These are phyloP conservation scores for Laticauda laticaudata DNA, from an alignment of 2,113 vertebrate genomes.

Conservation along the genomic window DNA sequence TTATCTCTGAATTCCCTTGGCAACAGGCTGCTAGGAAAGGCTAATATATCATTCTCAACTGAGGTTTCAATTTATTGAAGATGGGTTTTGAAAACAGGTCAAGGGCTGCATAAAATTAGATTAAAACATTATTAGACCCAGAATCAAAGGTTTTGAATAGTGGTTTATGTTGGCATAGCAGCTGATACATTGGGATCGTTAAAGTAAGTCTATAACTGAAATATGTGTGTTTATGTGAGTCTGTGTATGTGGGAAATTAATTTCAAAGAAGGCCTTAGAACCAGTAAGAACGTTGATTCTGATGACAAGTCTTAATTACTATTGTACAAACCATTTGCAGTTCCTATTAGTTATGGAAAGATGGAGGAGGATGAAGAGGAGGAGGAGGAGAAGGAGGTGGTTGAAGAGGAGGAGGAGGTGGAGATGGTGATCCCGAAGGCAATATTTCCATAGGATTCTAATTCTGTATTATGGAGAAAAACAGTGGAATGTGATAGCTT, in stretches of 20 bases:
- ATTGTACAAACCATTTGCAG: not conserved
- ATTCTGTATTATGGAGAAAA: not conserved
- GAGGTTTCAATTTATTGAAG: not conserved
- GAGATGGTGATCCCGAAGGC: not conserved
- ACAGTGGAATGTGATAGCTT: not conserved
- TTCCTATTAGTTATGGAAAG: not conserved
- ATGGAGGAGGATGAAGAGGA: not conserved
- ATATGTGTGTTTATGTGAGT: not conserved
- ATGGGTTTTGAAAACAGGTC: not conserved
- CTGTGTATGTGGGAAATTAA: not conserved
- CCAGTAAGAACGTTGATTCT: not conserved
- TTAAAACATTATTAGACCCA: not conserved
- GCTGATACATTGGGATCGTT: not conserved
- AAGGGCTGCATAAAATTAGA: not conserved
- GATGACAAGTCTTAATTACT: not conserved
- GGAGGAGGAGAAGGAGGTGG: no score
- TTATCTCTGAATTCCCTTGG: not conserved
- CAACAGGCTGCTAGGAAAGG: not conserved
- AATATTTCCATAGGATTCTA: not conserved
- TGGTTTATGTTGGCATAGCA: not conserved
- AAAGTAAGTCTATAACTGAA: not conserved
- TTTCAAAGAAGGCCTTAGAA: not conserved
- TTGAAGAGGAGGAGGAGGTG: no score
- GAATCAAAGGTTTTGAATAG: not conserved
- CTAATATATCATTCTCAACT: not conserved